Percentiles rank a stretch among this genome's conserved stretches.
These are phyloP conservation scores for Acomys russatus DNA, from an alignment of 2,797 vertebrate species.

Conservation along the genomic window DNA sequence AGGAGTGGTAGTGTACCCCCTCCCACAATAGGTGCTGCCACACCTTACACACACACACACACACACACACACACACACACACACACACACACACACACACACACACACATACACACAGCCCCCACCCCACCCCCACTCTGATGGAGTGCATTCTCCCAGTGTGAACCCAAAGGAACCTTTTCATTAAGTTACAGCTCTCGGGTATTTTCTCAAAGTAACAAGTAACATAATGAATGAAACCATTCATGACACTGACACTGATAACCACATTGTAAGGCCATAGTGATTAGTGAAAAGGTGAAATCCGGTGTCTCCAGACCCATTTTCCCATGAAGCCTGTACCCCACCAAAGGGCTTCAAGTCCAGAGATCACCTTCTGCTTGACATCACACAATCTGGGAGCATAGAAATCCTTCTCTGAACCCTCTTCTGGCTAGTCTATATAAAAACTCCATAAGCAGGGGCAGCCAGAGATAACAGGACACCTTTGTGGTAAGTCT, in stretches of 20 bases:
- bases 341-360: background rate
- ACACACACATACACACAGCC: no score
- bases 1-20: background rate
- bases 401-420: background rate
- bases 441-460: background rate
- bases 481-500: background rate
- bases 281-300: background rate
- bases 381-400: background rate
- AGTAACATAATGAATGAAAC: background rate
- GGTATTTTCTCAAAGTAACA: background rate
- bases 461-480: background rate
- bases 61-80: no score
- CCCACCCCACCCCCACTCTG: background rate
- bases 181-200: background rate
- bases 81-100: no score
- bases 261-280: no score
- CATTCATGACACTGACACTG: background rate
- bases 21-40: accelerated
- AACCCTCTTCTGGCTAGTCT: background rate
- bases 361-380: background rate
- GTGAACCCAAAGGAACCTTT: background rate
- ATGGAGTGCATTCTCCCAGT: background rate
- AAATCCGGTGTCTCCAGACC: background rate
- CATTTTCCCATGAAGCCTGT: background rate
- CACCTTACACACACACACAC: no score